These are phyloP conservation scores for Paramisgurnus dabryanus DNA, from an alignment of 2,113 vertebrate species.

Conservation along the genomic window DNA sequence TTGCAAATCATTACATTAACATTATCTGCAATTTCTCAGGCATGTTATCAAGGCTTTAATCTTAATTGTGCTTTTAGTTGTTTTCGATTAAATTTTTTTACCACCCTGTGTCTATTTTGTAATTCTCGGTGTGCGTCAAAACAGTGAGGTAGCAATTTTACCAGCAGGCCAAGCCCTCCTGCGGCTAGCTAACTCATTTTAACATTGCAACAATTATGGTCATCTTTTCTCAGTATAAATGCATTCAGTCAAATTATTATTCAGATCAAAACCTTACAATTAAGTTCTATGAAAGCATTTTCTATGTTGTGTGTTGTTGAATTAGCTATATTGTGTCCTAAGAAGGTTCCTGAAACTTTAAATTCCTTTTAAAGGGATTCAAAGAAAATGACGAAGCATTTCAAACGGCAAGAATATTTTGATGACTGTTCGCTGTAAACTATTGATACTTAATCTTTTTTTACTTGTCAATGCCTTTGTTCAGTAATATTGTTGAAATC, in stretches of 20 bases:
- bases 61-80: constrained; percentile 62
- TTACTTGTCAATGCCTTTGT: too few species aligned
- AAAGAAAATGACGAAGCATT: too few species aligned
- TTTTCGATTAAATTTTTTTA: not conserved
- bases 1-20: constrained; percentile 53
- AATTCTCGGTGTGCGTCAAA: constrained; percentile 39
- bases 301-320: not conserved
- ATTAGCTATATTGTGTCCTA: too few species aligned
- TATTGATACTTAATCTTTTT: too few species aligned
- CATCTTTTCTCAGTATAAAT: not conserved
- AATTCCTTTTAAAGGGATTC: too few species aligned
- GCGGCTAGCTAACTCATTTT: constrained; percentile 14
- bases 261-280: not conserved
- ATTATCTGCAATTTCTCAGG: constrained; percentile 54
- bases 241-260: too few species aligned
- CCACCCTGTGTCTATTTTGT: constrained; percentile 4
- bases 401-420: too few species aligned
- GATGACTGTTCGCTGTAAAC: too few species aligned
- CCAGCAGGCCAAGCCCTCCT: constrained; percentile 31
- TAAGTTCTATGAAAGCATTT: not conserved
- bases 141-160: constrained; percentile 55
- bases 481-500: too few species aligned
- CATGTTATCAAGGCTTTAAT: constrained; percentile 1
- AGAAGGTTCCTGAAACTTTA: too few species aligned
- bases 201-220: not conserved